Percentiles rank a stretch among this genome's conserved stretches.
Conservation (phyloP, 2,888 invertebrate genomes). For the Mimumesa dahlbomi region DNA sequence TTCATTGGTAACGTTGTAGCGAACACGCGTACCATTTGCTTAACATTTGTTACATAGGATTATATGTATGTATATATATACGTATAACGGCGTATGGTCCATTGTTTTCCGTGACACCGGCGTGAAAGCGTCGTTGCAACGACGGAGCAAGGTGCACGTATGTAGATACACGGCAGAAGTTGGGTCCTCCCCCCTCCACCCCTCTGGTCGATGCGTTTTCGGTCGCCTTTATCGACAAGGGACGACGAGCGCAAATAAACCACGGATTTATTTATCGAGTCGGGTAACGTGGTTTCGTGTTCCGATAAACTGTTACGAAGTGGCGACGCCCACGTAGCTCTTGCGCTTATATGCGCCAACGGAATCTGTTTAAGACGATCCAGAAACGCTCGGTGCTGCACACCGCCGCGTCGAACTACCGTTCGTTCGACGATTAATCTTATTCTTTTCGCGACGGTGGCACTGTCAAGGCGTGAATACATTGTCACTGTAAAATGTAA, state of each 20-base stretch:
- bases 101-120: slow-evolving; percentile 17
- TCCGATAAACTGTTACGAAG: slow-evolving; percentile 65
- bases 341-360: slow-evolving; percentile 37
- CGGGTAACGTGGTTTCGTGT: slow-evolving; percentile 61
- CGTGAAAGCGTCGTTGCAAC: slow-evolving; percentile 1
- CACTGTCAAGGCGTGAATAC: slow-evolving; percentile 20
- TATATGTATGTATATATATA: slow-evolving; percentile 4
- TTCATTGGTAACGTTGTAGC: background rate
- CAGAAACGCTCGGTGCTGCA: slow-evolving; percentile 27
- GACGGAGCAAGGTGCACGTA: slow-evolving; percentile 41
- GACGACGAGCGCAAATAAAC: slow-evolving; percentile 57
- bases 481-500: slow-evolving; percentile 53
- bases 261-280: slow-evolving; percentile 66
- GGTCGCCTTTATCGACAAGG: slow-evolving; percentile 38
- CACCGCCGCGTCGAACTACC: slow-evolving; percentile 18
- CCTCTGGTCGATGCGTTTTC: no score
- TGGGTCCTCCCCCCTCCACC: no score
- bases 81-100: slow-evolving; percentile 18
- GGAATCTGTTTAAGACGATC: slow-evolving; percentile 19
- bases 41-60: slow-evolving; percentile 1
- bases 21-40: slow-evolving; percentile 4
- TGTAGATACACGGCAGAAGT: background rate
- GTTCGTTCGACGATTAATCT: slow-evolving; percentile 14
- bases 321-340: slow-evolving; percentile 61
- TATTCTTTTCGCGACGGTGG: slow-evolving; percentile 11